Conservation (phyloP, 2,888 invertebrate genomes). For the Rhyacophila evoluta region DNA sequence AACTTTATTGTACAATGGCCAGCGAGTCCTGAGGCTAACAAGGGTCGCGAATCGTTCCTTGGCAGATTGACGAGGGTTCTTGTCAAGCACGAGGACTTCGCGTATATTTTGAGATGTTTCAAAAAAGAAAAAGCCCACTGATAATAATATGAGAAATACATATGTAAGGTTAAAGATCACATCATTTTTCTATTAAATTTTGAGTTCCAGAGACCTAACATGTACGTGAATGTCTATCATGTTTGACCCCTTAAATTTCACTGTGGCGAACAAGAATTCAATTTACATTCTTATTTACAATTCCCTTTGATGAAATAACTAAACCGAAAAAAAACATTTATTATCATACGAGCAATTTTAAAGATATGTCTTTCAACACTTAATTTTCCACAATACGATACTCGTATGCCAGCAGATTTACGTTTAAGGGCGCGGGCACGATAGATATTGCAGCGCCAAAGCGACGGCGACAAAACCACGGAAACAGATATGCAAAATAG, state of each 20-base stretch:
- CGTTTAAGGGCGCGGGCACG: too few species aligned
- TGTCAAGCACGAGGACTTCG: background rate
- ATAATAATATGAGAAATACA: background rate
- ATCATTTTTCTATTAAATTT: background rate
- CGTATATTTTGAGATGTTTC: background rate
- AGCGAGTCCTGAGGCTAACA: background rate
- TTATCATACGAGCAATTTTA: too few species aligned
- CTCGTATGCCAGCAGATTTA: too few species aligned
- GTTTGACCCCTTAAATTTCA: background rate
- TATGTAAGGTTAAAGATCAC: background rate
- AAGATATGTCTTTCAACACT: too few species aligned
- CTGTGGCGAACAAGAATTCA: background rate
- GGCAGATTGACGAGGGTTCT: constrained; percentile 19
- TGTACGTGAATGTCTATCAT: background rate
- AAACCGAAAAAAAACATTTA: too few species aligned
- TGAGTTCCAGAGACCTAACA: background rate
- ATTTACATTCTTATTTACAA: background rate
- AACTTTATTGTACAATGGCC: background rate
- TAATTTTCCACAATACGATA: too few species aligned
- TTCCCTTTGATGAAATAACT: background rate
- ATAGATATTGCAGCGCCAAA: too few species aligned
- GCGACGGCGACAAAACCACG: too few species aligned
- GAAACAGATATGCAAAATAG: too few species aligned
- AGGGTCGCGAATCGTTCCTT: constrained; percentile 1
- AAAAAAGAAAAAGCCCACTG: background rate